Evolutionary conservation across 2,888 invertebrate genomes (phyloP), one percentile per base, ranked within the genome.

Genomic region (Hydrotaea diabolus): DNA sequence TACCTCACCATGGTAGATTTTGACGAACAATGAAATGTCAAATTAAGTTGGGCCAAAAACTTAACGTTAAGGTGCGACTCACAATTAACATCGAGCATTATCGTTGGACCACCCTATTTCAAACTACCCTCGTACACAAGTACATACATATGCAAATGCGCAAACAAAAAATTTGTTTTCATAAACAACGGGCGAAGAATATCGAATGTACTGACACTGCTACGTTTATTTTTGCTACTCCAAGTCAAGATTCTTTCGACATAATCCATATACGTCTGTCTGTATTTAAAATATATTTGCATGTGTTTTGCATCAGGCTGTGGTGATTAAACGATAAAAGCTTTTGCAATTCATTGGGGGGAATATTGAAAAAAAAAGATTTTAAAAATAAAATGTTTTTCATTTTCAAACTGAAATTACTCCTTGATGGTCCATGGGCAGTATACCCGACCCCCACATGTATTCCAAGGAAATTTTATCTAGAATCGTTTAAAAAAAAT

Each of bases 131-230:
- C 13, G 43, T 11, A 43, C 43, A 53, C 17, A 7, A 53, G 17
- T n/a, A 53, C n/a, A n/a, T 31, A 31, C 31, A 17, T 53, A 53
- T 53, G n/a, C 53, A 53, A 53, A 57, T 57, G 7, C 2, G 21
- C 19, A 57, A 57, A n/a, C 43, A 11, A 49, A 49, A 49, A 39
- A 39, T 39, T 11, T 1, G 13, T 39, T 39, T 39, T 11, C 62
- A 62, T 8, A 62, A n/a, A 36, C 15, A 62, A 62, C 62, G 62
- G 31, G 26, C 31, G 62, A 62, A 62, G 62, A 62, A 62, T 62
- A 62, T 62, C 15, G 62, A 62, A 62, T 62, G 31, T 36, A 57
- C 13, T n/a, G n/a, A n/a, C n/a, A n/a, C n/a, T n/a, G n/a, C n/a
- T n/a, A n/a, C n/a, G n/a, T n/a, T n/a, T n/a, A 59, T 2, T 49